phyloP scores from a whole-genome alignment of 1,140 invertebrate species.

The Lepidotrigona ventralis region DNA sequence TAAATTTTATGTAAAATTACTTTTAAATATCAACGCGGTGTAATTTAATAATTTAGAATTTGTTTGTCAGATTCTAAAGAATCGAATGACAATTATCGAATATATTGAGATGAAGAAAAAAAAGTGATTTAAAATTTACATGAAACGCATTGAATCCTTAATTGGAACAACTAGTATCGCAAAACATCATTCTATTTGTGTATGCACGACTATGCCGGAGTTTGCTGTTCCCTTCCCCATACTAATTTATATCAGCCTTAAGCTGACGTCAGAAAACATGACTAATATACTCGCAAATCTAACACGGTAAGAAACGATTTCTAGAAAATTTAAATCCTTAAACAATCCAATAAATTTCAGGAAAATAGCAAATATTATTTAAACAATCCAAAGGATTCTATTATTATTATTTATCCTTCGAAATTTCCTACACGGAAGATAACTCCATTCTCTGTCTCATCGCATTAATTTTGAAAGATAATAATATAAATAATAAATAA shows the following conservation, averaged over 20 bases:
- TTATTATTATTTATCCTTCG: too few relatives aligned
- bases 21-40: too few relatives aligned
- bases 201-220: neutral
- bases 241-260: constrained; percentile 4
- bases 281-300: neutral
- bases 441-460: too few relatives aligned
- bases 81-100: neutral
- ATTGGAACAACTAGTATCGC: neutral
- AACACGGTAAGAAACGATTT: neutral
- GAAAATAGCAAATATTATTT: too few relatives aligned
- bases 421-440: too few relatives aligned
- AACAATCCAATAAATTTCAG: too few relatives aligned
- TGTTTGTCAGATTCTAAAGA: neutral
- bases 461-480: too few relatives aligned
- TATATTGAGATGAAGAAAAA: neutral
- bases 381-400: too few relatives aligned
- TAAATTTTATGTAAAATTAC: too few relatives aligned
- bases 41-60: neutral
- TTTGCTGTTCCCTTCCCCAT: neutral
- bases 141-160: neutral
- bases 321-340: neutral
- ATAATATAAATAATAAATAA: too few relatives aligned
- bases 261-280: neutral
- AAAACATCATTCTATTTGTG: neutral
- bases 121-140: neutral